These are phyloP conservation scores for Tachina lurida DNA, from an alignment of 2,888 invertebrate species.

Conservation along the genomic window DNA sequence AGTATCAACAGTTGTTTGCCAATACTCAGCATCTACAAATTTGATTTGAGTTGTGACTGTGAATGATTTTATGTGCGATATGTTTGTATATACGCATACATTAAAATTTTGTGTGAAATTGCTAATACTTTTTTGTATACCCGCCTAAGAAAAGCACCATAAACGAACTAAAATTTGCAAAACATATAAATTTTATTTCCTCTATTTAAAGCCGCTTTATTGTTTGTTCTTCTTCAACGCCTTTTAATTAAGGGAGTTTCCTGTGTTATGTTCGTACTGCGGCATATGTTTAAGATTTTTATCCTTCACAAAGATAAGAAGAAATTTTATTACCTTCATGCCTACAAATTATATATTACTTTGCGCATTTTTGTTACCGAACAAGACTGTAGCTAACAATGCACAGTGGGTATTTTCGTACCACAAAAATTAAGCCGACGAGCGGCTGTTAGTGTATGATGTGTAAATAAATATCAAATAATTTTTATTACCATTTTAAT, in stretches of 20 bases:
- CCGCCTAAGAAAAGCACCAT: neutral
- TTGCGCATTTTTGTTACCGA: constrained; percentile 1
- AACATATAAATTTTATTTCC: neutral
- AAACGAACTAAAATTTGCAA: constrained; percentile 2
- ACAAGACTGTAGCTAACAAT: neutral
- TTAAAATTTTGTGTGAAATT: no score
- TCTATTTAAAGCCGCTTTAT: constrained; percentile 1
- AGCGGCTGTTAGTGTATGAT: no score
- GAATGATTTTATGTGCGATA: no score
- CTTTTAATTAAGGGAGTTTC: neutral
- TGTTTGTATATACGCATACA: no score
- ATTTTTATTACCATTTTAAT: no score
- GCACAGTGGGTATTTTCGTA: neutral
- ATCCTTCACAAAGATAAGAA: constrained; percentile 6
- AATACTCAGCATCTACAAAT: no score
- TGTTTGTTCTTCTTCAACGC: neutral
- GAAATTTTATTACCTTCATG: constrained; percentile 13
- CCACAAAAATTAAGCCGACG: neutral
- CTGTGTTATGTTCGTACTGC: neutral
- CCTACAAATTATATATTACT: constrained; percentile 9
- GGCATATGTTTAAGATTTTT: constrained; percentile 37
- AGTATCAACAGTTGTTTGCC: no score
- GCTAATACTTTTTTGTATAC: no score
- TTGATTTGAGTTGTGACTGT: no score
- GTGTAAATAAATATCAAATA: no score